Percentiles rank a stretch among this genome's conserved stretches.
Evolutionary conservation across 2,888 invertebrate genomes (phyloP).

Genomic region (Drosophila colorata): DNA sequence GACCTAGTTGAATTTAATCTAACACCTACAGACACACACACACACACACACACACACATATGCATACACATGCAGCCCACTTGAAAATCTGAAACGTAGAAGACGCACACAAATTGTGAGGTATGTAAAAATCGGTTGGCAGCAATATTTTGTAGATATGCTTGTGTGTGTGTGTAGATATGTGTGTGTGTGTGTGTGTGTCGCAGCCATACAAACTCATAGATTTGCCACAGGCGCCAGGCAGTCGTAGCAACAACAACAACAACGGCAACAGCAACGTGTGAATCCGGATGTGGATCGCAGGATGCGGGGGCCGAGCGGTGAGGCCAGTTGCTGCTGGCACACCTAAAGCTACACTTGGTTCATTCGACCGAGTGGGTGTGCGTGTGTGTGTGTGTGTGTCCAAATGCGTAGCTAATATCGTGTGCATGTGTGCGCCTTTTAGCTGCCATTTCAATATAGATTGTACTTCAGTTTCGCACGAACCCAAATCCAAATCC

Average conservation of each 20-base stretch:
- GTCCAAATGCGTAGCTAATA: slow-evolving; percentile 38
- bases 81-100: slow-evolving; percentile 36
- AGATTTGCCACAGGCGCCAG: slow-evolving; percentile 62
- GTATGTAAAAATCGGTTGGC: slow-evolving; percentile 70
- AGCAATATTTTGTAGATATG: slow-evolving; percentile 73
- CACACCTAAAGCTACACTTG: slow-evolving; percentile 52
- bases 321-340: slow-evolving; percentile 16
- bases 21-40: slow-evolving; percentile 39
- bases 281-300: slow-evolving; percentile 49
- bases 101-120: slow-evolving; percentile 52
- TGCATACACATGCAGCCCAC: slow-evolving; percentile 8
- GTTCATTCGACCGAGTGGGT: not conserved
- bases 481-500: slow-evolving; percentile 25
- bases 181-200: slow-evolving; percentile 14
- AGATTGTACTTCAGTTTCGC: slow-evolving; percentile 48
- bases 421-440: slow-evolving; percentile 25
- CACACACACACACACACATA: slow-evolving; percentile 10
- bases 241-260: slow-evolving; percentile 35
- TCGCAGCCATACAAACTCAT: slow-evolving; percentile 46
- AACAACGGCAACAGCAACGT: slow-evolving; percentile 24
- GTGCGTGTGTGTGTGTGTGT: slow-evolving; percentile 9
- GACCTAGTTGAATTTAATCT: slow-evolving; percentile 69
- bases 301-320: slow-evolving; percentile 8
- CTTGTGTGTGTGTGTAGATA: not conserved
- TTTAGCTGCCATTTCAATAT: slow-evolving; percentile 60